Conservation (phyloP, 1,140 invertebrate genomes). For the Bombus pyrosoma region DNA sequence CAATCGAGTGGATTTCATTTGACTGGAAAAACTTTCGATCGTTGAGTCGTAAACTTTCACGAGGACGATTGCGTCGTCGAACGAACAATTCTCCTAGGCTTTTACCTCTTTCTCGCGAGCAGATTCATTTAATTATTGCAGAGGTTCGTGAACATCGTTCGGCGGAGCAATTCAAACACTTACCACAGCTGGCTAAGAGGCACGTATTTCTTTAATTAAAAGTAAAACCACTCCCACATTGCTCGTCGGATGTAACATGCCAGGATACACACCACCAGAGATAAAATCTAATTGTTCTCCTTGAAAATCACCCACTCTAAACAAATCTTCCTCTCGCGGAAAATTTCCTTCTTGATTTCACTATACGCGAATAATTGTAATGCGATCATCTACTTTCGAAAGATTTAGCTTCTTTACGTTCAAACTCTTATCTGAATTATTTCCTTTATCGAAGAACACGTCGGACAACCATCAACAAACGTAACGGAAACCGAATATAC, state of each 20-base stretch:
- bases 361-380: background rate
- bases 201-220: slow-evolving; percentile 28
- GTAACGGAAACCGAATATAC: background rate
- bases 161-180: background rate
- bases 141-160: background rate
- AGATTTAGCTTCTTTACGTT: too few species aligned
- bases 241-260: background rate
- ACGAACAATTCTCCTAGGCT: background rate
- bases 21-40: background rate
- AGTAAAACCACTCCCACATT: background rate
- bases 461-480: slow-evolving; percentile 8
- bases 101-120: background rate
- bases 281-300: slow-evolving; percentile 5
- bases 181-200: background rate
- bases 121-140: slow-evolving; percentile 23
- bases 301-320: background rate
- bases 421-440: background rate
- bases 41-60: slow-evolving; percentile 3
- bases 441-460: background rate
- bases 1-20: slow-evolving; percentile 18
- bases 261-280: background rate
- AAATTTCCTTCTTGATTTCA: background rate
- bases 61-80: too few species aligned
- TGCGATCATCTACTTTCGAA: background rate
- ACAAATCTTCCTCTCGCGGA: background rate